Evolutionary conservation across 2,888 invertebrate species (phyloP).

Genomic region (Drosophila subsilvestris): DNA sequence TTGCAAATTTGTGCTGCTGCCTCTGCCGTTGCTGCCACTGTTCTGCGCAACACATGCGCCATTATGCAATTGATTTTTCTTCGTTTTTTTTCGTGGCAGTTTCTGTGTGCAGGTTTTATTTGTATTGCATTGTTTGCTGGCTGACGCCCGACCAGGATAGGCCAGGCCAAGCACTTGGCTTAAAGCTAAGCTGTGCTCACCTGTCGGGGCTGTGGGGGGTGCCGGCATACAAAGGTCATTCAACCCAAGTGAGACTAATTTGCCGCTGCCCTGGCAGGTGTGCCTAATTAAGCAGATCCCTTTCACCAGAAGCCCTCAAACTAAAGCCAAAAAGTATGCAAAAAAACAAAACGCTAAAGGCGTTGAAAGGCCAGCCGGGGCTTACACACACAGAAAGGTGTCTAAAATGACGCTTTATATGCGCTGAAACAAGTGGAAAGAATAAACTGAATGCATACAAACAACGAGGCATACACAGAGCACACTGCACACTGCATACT

Average conservation of each 20-base stretch:
- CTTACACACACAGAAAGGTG: constrained; percentile 60
- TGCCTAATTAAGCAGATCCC: constrained; percentile 68
- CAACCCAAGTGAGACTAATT: constrained; percentile 69
- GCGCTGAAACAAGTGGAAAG: constrained; percentile 5
- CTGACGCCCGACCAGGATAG: not conserved
- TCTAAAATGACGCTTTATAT: constrained; percentile 79
- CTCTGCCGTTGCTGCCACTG: constrained; percentile 23
- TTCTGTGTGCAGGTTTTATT: constrained; percentile 33
- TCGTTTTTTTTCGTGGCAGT: constrained; percentile 44
- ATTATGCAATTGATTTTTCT: constrained; percentile 81
- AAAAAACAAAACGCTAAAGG: constrained; percentile 24
- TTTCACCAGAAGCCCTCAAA: constrained; percentile 21
- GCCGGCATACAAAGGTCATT: constrained; percentile 54
- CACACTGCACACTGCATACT: not conserved
- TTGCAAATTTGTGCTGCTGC: constrained; percentile 61
- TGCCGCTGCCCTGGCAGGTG: constrained; percentile 49
- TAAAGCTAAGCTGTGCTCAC: not conserved
- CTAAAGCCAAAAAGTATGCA: constrained; percentile 57
- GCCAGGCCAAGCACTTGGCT: constrained; percentile 16
- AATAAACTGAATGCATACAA: constrained; percentile 14
- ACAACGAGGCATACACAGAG: constrained; percentile 11
- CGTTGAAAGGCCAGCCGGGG: constrained; percentile 53
- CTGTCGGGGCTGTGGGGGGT: constrained; percentile 5
- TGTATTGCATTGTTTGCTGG: constrained; percentile 54
- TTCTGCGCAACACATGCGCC: constrained; percentile 76